Base-by-base conservation (phyloP, 1,140 invertebrate genomes). In the Bilobella aurantiaca region DNA sequence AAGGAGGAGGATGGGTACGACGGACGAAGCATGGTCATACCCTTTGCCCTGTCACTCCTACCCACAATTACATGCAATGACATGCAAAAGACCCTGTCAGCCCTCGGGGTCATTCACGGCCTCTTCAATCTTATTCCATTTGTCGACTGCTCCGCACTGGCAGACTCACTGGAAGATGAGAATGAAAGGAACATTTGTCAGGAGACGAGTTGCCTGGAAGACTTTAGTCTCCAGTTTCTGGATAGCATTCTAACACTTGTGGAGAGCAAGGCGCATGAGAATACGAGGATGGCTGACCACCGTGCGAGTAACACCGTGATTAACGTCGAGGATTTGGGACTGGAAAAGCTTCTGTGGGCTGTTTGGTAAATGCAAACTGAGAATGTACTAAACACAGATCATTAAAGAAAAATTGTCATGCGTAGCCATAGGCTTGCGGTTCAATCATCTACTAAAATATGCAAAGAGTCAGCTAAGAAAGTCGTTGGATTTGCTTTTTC, bases 21-120 rank as follows among this genome's bases (percentile, higher is more conserved):
- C 75, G 90, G 90, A 16, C 86, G 86, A 29, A 83, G 82, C 0
- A 87, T 93, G 74, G 84, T 93, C 0, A 80, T 96, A 2, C 89
- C 90, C 1, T 77, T 96, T 2, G 77, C 96, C 1, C 84, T 89
- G 72, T 82, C 85, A 1, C 81, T 87, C 0, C 76, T 96, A 16
- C 92, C 93, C 0, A 91, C 91, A 3, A 87, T 96, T 47, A 92
- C 97, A 78, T 85, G 90, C 0, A 97, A 96, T 74, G 93, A 96
- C 77, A 82, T 87, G 32, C 83, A 84, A 64, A 97, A 96, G 74
- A 91, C 72, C 83, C 88, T 30, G 85, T 89, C 0, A 83, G 93
- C 69, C 84, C 88, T 75, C 84, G 93, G 69, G 86, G 93, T 61
- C 82, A 85, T 16, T 85, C 86, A 67, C 32, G 56, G 31, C 16